Evolutionary conservation across 2,113 vertebrate species (phyloP).

Genomic region (Rhinopomastus cyanomelas): DNA sequence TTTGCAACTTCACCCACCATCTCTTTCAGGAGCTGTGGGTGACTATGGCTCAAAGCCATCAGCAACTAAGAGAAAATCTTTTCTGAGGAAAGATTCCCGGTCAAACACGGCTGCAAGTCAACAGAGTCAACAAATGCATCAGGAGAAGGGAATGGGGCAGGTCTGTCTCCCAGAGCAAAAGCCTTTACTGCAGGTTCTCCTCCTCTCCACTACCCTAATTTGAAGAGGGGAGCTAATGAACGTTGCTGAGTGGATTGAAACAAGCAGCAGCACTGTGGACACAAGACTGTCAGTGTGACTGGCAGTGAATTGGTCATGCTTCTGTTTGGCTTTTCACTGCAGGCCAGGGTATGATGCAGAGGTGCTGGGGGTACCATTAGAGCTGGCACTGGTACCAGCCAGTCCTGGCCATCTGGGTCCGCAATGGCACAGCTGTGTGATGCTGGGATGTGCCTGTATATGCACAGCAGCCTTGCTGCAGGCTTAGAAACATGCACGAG

Average conservation of each 20-base stretch:
- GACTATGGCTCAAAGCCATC: too few relatives aligned
- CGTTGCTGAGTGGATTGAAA: slow-evolving; percentile 47
- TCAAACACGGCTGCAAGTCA: not conserved
- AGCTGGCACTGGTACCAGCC: not conserved
- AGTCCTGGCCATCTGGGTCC: not conserved
- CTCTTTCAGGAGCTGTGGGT: too few relatives aligned
- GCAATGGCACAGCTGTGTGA: not conserved
- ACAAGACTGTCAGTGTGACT: slow-evolving; percentile 1
- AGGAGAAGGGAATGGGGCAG: not conserved
- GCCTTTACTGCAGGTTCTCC: not conserved
- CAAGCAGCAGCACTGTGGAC: not conserved
- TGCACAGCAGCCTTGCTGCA: not conserved
- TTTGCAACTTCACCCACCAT: too few relatives aligned
- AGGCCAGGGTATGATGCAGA: not conserved
- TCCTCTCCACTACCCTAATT: slow-evolving; percentile 25
- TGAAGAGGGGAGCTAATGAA: slow-evolving; percentile 1
- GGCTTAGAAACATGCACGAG: not conserved
- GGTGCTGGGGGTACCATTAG: not conserved
- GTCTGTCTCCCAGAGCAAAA: not conserved
- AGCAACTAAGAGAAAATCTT: not conserved
- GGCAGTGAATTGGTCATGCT: not conserved
- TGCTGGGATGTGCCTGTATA: not conserved
- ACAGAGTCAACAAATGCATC: not conserved
- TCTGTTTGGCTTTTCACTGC: not conserved
- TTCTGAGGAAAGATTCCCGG: not conserved